Evolutionary conservation across 2,888 invertebrate genomes (phyloP).

Genomic region (Acleris holmiana): DNA sequence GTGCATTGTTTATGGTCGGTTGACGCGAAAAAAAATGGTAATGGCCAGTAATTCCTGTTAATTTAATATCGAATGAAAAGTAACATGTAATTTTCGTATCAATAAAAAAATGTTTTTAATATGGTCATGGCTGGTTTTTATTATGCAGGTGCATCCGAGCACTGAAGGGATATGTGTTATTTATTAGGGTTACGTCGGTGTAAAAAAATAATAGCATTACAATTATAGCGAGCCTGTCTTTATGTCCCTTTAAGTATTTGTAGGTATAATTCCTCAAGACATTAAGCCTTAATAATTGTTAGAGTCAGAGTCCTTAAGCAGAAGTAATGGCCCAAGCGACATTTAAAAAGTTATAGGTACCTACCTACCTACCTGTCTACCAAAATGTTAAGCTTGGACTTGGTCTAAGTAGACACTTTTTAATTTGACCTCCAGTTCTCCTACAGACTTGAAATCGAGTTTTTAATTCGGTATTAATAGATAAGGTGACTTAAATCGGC

Average conservation of each 20-base stretch:
- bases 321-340: conserved; percentile 12
- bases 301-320: conserved; percentile 4
- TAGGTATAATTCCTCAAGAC: conserved; percentile 53
- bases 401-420: background rate
- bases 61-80: conserved; percentile 34
- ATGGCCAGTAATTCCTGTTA: conserved; percentile 27
- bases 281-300: conserved; percentile 36
- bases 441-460: conserved; percentile 20
- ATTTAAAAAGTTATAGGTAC: conserved; percentile 12
- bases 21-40: conserved; percentile 27
- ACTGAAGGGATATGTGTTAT: conserved; percentile 60
- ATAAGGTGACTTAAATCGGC: conserved; percentile 18
- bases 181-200: conserved; percentile 55
- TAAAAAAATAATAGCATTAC: conserved; percentile 72
- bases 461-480: conserved; percentile 26
- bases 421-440: conserved; percentile 28
- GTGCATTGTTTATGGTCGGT: conserved; percentile 25
- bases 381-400: background rate
- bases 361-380: background rate
- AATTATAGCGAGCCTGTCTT: conserved; percentile 66
- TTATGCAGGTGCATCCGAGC: conserved; percentile 67
- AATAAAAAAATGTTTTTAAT: conserved; percentile 55
- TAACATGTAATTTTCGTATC: conserved; percentile 50
- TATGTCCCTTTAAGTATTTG: conserved; percentile 60
- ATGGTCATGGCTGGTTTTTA: conserved; percentile 66